Base-by-base conservation (phyloP, 2,113 vertebrate genomes). In the Scartelaos histophorus region DNA sequence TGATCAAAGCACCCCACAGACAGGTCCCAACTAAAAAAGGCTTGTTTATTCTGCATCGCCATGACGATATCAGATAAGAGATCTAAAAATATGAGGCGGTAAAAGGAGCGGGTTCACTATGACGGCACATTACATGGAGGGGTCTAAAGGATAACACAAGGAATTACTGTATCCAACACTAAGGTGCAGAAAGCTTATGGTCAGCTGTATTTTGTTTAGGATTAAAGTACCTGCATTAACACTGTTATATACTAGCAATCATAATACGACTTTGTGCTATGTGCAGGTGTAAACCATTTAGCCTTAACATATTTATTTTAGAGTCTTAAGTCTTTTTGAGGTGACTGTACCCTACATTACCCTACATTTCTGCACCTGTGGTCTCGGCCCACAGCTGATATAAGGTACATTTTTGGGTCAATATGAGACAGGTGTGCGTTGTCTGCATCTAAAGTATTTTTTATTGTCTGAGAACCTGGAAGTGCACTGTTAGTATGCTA, bases 31-130 rank as follows among this genome's bases (percentile, higher is more conserved):
- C 78, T 77, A 60, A 84, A 73, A 82, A 76, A 6, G 68, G 78
- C 78, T 78, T 90, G 89, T 93, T 92, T 93, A 90, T 80, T 81
- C 79, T 82, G 80, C 73, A 90, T 85, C 72, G 82, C 87, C 86
- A 90, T 90, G 90, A 90, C 84, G 58, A 87, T 84, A 89, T 89
- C 88, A 89, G 91, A 92, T 90, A 92, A 88, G 85, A 67, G 70
- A 90, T 87, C 85, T 87, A 89, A 91, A 90, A 89, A 90, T 90
- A 90, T 76, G 79, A 67, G 67, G 71, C 67, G 67, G 72, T 71
- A 65, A 58, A 75, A 87, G 81, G 74, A 79, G 81, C 66, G 51
- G 84, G 70, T 45, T 76, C 80, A 74, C 66, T 78, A 82, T 82
- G 84, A 82, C 79, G 86, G 89, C 87, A 89, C 69, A 83, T 83